Conservation (phyloP, 2,888 invertebrate species). For the Penaeus monodon region DNA sequence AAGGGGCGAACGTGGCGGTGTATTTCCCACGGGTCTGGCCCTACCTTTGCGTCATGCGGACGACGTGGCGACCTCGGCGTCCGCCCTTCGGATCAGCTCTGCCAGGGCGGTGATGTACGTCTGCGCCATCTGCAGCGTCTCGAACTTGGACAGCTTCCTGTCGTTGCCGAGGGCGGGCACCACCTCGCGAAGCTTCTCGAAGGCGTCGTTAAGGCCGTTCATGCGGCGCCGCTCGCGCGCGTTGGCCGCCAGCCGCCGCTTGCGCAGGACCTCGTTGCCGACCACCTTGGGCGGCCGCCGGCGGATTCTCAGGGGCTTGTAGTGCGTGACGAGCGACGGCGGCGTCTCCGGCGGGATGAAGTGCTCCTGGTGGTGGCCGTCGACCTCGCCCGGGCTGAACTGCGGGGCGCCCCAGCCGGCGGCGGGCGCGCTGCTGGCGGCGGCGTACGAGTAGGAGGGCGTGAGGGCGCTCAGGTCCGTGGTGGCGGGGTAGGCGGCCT, state of each 20-base stretch:
- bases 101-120: conserved; percentile 80
- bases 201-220: conserved; percentile 82
- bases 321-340: conserved; percentile 44
- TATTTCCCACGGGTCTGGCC: not conserved
- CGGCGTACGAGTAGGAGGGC: conserved; percentile 28
- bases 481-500: conserved; percentile 51
- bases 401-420: conserved; percentile 18
- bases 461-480: conserved; percentile 36
- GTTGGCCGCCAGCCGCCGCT: conserved; percentile 72
- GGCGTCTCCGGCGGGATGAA: conserved; percentile 45
- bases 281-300: conserved; percentile 45
- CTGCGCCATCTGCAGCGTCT: conserved; percentile 85
- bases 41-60: not conserved
- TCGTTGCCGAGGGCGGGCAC: conserved; percentile 80
- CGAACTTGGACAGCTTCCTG: conserved; percentile 82
- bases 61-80: conserved; percentile 28
- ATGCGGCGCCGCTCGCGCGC: conserved; percentile 80
- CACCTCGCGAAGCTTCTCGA: conserved; percentile 80
- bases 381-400: conserved; percentile 2
- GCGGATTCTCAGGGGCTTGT: conserved; percentile 51
- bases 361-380: conserved; percentile 29
- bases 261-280: conserved; percentile 66
- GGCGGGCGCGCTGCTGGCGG: not conserved
- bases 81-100: conserved; percentile 72
- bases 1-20: not conserved